Conservation (phyloP, 2,888 invertebrate genomes). For the Lamproptera curius region DNA sequence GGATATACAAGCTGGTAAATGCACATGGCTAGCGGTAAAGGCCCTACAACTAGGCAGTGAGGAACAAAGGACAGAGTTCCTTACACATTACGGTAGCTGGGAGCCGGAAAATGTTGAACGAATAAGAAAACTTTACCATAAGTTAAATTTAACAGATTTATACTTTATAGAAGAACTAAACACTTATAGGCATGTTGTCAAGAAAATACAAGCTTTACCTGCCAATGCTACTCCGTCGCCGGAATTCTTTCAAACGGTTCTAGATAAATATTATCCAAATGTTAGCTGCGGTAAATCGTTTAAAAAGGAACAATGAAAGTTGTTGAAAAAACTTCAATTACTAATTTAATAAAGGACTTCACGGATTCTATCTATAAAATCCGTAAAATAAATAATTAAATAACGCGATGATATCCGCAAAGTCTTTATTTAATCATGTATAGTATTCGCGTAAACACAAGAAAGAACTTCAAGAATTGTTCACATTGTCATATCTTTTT, state of each 20-base stretch:
- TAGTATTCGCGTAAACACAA: too few relatives aligned
- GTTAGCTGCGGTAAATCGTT: slow-evolving; percentile 8
- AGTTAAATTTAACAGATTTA: neutral
- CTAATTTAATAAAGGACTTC: too few relatives aligned
- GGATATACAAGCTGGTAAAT: slow-evolving; percentile 96
- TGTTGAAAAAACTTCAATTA: too few relatives aligned
- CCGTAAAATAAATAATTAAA: too few relatives aligned
- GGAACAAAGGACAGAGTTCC: slow-evolving; percentile 71
- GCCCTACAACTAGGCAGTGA: slow-evolving; percentile 85
- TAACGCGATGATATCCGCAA: too few relatives aligned
- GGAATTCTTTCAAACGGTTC: slow-evolving; percentile 5
- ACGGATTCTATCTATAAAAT: too few relatives aligned
- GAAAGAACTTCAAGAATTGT: too few relatives aligned
- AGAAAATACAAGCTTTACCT: slow-evolving; percentile 7
- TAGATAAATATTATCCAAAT: slow-evolving; percentile 15
- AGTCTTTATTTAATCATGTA: too few relatives aligned
- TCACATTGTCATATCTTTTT: too few relatives aligned
- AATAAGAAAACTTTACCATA: slow-evolving; percentile 9
- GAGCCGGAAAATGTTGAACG: slow-evolving; percentile 46
- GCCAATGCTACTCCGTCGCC: neutral
- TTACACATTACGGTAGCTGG: slow-evolving; percentile 83
- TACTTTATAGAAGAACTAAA: slow-evolving; percentile 7
- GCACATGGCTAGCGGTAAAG: slow-evolving; percentile 93
- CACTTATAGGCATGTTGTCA: slow-evolving; percentile 2
- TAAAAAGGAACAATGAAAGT: neutral